A percentile compares a stretch with the other conserved stretches of the same genome.
Conservation (phyloP, 1,140 invertebrate species). For the Leptinotarsa texana region DNA sequence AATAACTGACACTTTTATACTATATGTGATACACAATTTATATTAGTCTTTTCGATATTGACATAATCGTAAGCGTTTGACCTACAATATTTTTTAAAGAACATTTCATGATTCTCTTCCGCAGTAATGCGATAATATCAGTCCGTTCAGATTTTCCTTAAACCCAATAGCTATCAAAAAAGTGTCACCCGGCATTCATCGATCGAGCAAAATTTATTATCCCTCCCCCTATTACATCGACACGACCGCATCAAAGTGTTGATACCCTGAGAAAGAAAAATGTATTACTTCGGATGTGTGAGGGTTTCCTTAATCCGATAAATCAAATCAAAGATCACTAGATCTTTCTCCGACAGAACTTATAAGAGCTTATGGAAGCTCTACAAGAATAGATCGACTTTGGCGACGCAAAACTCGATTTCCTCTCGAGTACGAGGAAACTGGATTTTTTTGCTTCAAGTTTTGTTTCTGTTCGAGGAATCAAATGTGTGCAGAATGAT, state of each 20-base stretch:
- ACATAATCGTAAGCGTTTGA: too few species aligned
- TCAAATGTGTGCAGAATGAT: background rate
- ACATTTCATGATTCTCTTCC: too few species aligned
- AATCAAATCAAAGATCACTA: constrained; percentile 51
- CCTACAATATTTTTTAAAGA: too few species aligned
- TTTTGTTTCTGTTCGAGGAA: background rate
- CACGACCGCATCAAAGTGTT: constrained; percentile 40
- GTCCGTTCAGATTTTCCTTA: background rate
- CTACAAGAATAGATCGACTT: constrained; percentile 29
- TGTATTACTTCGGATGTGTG: constrained; percentile 45
- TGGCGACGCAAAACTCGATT: constrained; percentile 23
- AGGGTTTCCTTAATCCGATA: constrained; percentile 50
- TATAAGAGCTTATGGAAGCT: constrained; percentile 44
- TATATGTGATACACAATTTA: too few species aligned
- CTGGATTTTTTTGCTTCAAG: background rate
- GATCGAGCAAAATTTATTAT: constrained; percentile 22
- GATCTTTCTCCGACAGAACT: constrained; percentile 38
- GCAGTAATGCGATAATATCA: background rate
- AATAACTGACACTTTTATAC: too few species aligned
- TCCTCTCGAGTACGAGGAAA: constrained; percentile 6
- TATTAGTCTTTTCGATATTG: too few species aligned
- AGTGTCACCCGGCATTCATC: background rate
- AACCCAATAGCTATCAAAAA: background rate
- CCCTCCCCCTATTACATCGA: constrained; percentile 20
- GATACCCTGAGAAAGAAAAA: constrained; percentile 47